These are phyloP conservation scores for Paracanthobrama guichenoti DNA, from an alignment of 2,113 vertebrate genomes.

Conservation along the genomic window DNA sequence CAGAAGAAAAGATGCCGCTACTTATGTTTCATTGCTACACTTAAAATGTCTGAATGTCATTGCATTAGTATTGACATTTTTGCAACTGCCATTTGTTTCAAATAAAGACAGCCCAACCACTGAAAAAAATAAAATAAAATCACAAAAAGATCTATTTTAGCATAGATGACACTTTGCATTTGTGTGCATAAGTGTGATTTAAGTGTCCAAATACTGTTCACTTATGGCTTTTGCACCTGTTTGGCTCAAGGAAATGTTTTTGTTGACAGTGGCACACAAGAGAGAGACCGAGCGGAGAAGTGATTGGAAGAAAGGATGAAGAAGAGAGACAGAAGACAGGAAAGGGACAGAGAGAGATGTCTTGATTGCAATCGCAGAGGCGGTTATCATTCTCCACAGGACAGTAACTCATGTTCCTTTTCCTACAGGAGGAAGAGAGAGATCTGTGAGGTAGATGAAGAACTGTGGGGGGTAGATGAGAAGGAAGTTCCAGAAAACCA, in stretches of 20 bases:
- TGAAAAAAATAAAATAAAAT: not conserved
- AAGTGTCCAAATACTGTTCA: not conserved
- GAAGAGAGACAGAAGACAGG: conserved; percentile 19
- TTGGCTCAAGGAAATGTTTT: not conserved
- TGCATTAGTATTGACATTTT: too few species aligned
- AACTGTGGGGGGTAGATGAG: not conserved
- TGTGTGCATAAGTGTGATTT: not conserved
- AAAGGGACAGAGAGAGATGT: conserved; percentile 15
- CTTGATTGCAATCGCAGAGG: conserved; percentile 55
- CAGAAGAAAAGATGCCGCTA: too few species aligned
- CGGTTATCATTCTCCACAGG: conserved; percentile 22
- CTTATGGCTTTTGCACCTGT: conserved; percentile 38
- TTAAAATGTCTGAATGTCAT: too few species aligned
- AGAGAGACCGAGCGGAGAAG: conserved; percentile 10
- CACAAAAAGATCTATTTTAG: not conserved
- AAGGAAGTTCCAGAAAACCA: not conserved
- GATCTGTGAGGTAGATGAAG: not conserved
- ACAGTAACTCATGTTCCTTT: conserved; percentile 49
- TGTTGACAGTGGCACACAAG: conserved; percentile 35
- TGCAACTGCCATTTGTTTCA: not conserved
- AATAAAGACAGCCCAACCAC: too few species aligned
- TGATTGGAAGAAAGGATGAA: conserved; percentile 36
- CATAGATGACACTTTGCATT: not conserved
- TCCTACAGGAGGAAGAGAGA: conserved; percentile 37
- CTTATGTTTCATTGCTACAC: too few species aligned